Conservation (phyloP, 2,113 vertebrate species). For the Mirza zaza region DNA sequence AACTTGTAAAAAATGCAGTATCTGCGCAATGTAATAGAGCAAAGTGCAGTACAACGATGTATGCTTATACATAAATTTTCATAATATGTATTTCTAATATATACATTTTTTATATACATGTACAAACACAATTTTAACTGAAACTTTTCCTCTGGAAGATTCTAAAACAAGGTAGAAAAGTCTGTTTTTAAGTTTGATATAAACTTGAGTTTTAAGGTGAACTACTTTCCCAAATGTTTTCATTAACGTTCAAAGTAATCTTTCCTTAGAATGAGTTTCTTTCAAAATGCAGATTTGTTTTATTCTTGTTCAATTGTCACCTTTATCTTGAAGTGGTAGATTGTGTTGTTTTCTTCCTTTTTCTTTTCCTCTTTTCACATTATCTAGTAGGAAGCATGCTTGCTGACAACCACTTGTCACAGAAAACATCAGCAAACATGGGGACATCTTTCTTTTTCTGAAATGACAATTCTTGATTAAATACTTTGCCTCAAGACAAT, state of each 20-base stretch:
- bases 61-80: background rate
- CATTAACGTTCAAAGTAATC: background rate
- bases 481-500: background rate
- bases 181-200: background rate
- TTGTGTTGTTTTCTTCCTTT: background rate
- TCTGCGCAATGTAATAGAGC: background rate
- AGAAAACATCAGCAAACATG: background rate
- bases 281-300: slow-evolving; percentile 29
- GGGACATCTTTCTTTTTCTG: background rate
- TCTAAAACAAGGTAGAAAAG: slow-evolving; percentile 14
- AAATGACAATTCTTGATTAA: slow-evolving; percentile 25
- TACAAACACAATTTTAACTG: background rate
- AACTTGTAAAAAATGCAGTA: background rate
- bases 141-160: background rate
- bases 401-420: background rate
- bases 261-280: background rate
- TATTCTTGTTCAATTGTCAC: background rate
- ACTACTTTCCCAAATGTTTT: slow-evolving; percentile 7
- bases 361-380: slow-evolving; percentile 6
- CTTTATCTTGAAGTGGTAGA: background rate
- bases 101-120: background rate
- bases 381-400: background rate
- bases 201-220: slow-evolving; percentile 28
- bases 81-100: background rate
- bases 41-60: background rate